phyloP scores from a whole-genome alignment of 2,797 vertebrate genomes.

The Platyrinchus mystaceus region DNA sequence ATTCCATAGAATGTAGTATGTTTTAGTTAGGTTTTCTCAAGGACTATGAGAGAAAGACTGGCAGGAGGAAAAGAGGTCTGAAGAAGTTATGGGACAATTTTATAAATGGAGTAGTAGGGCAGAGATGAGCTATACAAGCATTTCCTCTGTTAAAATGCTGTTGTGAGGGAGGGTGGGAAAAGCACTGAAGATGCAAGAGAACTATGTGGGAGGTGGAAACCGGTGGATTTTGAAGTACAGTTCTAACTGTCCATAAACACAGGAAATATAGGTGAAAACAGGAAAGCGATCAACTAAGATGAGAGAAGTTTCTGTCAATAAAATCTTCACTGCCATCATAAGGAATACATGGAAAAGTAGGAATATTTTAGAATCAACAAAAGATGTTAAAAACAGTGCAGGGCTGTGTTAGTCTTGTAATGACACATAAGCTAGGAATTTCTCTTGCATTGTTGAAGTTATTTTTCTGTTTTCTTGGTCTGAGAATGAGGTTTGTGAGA shows the following conservation, averaged over 20 bases:
- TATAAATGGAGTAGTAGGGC: conserved; percentile 13
- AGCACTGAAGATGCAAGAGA: neutral
- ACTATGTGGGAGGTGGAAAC: neutral
- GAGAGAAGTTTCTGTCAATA: neutral
- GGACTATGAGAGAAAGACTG: neutral
- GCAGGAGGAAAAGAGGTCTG: neutral
- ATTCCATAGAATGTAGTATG: neutral
- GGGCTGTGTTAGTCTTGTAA: neutral
- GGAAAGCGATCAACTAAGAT: neutral
- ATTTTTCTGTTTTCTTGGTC: neutral
- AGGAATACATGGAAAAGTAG: neutral
- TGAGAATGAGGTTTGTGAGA: neutral
- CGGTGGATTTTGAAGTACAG: neutral
- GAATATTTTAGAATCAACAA: neutral
- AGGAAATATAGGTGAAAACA: neutral
- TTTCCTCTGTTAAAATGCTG: conserved; percentile 12
- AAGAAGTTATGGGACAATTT: neutral
- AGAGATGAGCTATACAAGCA: neutral
- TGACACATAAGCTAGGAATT: neutral
- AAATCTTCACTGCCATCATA: neutral
- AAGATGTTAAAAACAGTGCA: neutral
- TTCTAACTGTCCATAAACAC: neutral
- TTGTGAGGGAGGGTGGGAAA: neutral
- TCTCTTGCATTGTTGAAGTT: neutral
- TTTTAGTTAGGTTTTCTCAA: conserved; percentile 16